phyloP scores from a whole-genome alignment of 2,797 vertebrate genomes.

The Pangasius djambal region DNA sequence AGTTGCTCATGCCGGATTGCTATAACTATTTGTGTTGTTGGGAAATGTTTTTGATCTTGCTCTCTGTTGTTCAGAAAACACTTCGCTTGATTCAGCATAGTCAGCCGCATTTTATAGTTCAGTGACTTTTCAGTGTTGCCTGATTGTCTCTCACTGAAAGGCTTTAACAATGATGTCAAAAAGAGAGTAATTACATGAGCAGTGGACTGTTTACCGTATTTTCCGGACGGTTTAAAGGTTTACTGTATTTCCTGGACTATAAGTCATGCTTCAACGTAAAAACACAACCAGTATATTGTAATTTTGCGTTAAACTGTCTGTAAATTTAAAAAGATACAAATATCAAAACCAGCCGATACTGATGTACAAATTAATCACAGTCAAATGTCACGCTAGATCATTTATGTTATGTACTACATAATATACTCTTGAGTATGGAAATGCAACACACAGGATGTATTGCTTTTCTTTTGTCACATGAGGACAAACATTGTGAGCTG shows the following conservation, averaged over 20 bases:
- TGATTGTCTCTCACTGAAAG: slow-evolving; percentile 20
- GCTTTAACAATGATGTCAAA: slow-evolving; percentile 29
- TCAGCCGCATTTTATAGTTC: slow-evolving; percentile 45
- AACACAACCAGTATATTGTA: neutral
- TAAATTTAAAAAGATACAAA: no score
- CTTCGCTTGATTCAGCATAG: slow-evolving; percentile 42
- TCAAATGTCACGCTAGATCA: neutral
- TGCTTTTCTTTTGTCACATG: neutral
- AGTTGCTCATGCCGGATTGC: slow-evolving; percentile 38
- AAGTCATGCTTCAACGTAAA: neutral
- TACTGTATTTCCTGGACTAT: slow-evolving; percentile 20
- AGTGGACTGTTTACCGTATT: slow-evolving; percentile 25
- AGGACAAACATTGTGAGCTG: neutral
- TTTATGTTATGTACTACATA: neutral
- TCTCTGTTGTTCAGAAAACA: slow-evolving; percentile 46
- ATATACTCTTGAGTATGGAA: neutral
- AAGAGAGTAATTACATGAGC: neutral
- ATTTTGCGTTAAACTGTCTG: neutral
- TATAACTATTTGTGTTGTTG: slow-evolving; percentile 52
- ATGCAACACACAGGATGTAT: neutral
- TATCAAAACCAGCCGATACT: neutral
- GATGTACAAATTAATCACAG: neutral
- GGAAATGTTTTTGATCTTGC: slow-evolving; percentile 55
- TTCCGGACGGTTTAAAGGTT: slow-evolving; percentile 4
- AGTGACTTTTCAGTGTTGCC: slow-evolving; percentile 26